These are phyloP conservation scores for Parapristionchus giblindavisi DNA, from an alignment of 2,888 invertebrate genomes.

Conservation along the genomic window DNA sequence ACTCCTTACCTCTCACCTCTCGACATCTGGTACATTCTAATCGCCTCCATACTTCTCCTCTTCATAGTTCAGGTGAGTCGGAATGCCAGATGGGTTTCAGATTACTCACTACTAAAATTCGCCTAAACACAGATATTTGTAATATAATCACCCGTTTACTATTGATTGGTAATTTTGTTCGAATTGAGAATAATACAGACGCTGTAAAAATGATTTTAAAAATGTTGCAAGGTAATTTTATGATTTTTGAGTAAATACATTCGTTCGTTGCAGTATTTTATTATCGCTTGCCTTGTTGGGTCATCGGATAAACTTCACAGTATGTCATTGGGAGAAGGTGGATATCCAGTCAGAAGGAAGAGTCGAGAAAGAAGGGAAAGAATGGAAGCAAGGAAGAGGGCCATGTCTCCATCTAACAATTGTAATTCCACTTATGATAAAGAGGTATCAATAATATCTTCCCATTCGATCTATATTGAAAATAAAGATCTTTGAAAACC, in stretches of 20 bases:
- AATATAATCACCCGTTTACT: too few relatives aligned
- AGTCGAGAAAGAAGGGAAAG: conserved; percentile 26
- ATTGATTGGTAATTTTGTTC: too few relatives aligned
- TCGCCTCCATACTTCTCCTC: background rate
- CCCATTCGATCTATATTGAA: too few relatives aligned
- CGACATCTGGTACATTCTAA: conserved; percentile 24
- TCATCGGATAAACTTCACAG: background rate
- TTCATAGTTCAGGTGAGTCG: conserved; percentile 32
- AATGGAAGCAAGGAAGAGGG: conserved; percentile 14
- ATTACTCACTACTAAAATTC: too few relatives aligned
- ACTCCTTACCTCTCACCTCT: conserved; percentile 8
- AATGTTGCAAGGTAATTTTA: too few relatives aligned
- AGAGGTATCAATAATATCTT: too few relatives aligned
- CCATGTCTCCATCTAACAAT: conserved; percentile 5
- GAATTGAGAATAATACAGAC: too few relatives aligned
- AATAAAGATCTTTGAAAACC: too few relatives aligned
- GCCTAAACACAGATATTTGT: too few relatives aligned
- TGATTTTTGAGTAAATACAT: background rate
- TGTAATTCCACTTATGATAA: background rate
- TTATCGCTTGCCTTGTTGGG: background rate
- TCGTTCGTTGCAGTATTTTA: conserved; percentile 9
- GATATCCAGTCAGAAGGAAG: conserved; percentile 15
- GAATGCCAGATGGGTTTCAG: too few relatives aligned
- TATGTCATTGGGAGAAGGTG: conserved; percentile 15
- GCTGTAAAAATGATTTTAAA: too few relatives aligned